Evolutionary conservation across 2,113 vertebrate genomes (phyloP), one percentile per base, ranked within the genome.

Genomic region (Corynorhinus townsendii): DNA sequence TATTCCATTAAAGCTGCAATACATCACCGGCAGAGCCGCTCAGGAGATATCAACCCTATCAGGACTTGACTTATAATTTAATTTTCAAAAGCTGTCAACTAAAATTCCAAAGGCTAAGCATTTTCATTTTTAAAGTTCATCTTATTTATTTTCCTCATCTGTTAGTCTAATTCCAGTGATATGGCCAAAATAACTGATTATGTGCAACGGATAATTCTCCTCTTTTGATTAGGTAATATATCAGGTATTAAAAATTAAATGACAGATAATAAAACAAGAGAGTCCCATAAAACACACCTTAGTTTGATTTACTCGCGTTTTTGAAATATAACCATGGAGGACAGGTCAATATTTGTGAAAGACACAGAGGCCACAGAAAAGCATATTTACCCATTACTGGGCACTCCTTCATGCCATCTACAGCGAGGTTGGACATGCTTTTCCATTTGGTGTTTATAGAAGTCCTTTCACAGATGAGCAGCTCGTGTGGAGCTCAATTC

Each of bases 181-280:
- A 98, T 97, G 98, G 98, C 98, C 97, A 98, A 98, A 98, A 98
- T 98, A 99, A 98, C 98, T 98, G 98, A 99, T 98, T 98, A 97
- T 96, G 96, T 96, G 97, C 96, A 97, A 98, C 97, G 97, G 97
- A 98, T 98, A 98, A 98, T 98, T 98, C 98, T 98, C 98, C 97
- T 95, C 97, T 97, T 98, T 98, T 98, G 98, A 99, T 99, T 98
- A 98, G 98, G 98, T 98, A 98, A 99, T 99, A 98, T 91, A 98
- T 99, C 98, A 99, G 98, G 95, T 98, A 98, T 98, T 98, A 98
- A 99, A 99, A 98, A 98, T 98, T 98, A 98, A 98, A 98, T 98
- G 98, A 98, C 98, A 98, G 98, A 98, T 98, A 98, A 98, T 98
- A 98, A 98, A 98, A 98, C 90, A 97, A 98, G 98, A 98, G 96